phyloP scores from a whole-genome alignment of 2,797 vertebrate genomes.

The Anisognathus igniventris region DNA sequence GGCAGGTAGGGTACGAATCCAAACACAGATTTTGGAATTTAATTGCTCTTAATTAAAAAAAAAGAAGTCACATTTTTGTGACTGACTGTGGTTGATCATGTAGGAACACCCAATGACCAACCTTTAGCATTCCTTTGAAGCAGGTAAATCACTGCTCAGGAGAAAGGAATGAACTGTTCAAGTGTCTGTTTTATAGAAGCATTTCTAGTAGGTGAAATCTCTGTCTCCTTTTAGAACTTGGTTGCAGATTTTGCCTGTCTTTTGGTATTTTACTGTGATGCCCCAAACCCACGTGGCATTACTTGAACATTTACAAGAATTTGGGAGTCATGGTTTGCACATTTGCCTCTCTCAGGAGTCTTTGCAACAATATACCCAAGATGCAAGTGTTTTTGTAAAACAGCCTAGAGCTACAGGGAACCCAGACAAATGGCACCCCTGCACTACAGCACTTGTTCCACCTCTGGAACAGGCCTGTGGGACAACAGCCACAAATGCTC shows the following conservation, averaged over 20 bases:
- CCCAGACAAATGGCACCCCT: not conserved
- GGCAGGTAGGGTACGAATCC: not conserved
- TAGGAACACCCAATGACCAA: not conserved
- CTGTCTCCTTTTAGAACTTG: not conserved
- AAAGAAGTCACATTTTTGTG: not conserved
- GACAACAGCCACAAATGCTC: not conserved
- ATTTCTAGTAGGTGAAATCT: not conserved
- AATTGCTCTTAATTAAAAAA: not conserved
- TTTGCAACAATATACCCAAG: not conserved
- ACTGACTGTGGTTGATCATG: not conserved
- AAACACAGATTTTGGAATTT: not conserved
- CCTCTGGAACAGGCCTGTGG: not conserved
- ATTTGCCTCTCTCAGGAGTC: not conserved
- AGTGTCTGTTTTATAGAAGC: not conserved
- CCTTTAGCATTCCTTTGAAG: not conserved
- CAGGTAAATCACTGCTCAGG: not conserved
- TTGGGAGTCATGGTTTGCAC: not conserved
- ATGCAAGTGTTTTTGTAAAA: not conserved
- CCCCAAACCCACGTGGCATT: not conserved
- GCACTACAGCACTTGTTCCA: not conserved
- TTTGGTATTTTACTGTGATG: not conserved
- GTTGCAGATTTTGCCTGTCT: not conserved
- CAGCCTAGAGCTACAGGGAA: not conserved
- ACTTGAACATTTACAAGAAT: not conserved
- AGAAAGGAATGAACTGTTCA: not conserved